Evolutionary conservation across 2,113 vertebrate genomes (phyloP).

Genomic region (Elaphurus davidianus): DNA sequence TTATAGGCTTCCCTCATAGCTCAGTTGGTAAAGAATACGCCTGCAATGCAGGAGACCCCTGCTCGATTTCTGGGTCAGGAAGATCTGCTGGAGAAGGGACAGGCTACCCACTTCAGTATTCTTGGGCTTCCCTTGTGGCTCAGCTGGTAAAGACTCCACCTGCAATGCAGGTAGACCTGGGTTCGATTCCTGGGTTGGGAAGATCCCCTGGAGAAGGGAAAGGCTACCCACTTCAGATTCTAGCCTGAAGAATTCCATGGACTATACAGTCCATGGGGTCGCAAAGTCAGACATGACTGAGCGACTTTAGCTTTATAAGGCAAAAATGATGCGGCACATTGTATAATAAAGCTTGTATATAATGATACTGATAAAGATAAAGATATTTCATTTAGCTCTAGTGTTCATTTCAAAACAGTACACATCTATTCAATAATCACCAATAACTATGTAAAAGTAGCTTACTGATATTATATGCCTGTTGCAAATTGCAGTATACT

Average conservation of each 20-base stretch:
- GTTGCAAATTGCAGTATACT: too few species aligned
- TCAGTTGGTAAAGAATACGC: background rate
- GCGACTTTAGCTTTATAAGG: background rate
- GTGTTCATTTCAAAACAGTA: background rate
- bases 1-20: background rate
- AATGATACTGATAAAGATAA: background rate
- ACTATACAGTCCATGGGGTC: background rate
- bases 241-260: background rate
- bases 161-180: background rate
- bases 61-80: background rate
- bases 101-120: background rate
- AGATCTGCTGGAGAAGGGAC: background rate
- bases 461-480: background rate
- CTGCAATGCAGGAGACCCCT: background rate
- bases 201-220: background rate
- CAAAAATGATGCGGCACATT: background rate
- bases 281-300: accelerated
- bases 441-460: background rate
- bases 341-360: background rate
- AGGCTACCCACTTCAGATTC: background rate
- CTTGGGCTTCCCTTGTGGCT: background rate
- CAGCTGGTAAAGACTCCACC: background rate
- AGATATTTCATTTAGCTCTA: background rate
- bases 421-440: background rate
- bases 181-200: background rate